Evolutionary conservation across 2,888 invertebrate genomes (phyloP).

Genomic region (Meteorus cinctellus): DNA sequence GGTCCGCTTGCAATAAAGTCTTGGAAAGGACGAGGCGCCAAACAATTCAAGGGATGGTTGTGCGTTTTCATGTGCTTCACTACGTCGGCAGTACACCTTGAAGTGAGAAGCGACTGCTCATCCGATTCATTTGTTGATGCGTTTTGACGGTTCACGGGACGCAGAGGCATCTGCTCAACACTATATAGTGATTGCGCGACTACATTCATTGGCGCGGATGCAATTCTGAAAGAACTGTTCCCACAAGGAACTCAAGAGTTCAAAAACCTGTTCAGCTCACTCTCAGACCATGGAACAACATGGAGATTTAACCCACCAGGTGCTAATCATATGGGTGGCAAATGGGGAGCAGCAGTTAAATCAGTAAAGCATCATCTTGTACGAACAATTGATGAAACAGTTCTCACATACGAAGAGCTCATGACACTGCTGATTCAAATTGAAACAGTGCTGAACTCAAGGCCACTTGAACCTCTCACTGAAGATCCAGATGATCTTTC

Average conservation of each 20-base stretch:
- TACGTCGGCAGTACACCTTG: constrained; percentile 52
- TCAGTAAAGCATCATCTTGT: not conserved
- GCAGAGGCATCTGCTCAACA: constrained; percentile 37
- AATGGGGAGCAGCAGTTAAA: no score
- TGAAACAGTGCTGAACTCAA: not conserved
- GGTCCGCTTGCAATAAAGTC: constrained; percentile 22
- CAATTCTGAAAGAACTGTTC: constrained; percentile 8
- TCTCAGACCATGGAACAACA: constrained; percentile 23
- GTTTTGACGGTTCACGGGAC: constrained; percentile 32
- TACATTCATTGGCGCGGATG: constrained; percentile 43
- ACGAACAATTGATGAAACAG: constrained; percentile 28
- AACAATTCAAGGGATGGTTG: constrained; percentile 30
- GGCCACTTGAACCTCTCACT: not conserved
- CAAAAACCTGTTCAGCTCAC: not conserved
- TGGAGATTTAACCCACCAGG: constrained; percentile 3
- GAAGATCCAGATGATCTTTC: not conserved
- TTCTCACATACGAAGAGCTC: constrained; percentile 26
- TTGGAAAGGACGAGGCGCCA: constrained; percentile 20
- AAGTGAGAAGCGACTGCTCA: constrained; percentile 38
- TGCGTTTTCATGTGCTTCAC: constrained; percentile 33
- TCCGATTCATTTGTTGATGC: constrained; percentile 41
- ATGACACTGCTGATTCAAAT: constrained; percentile 29
- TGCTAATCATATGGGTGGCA: no score
- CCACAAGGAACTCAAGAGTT: not conserved
- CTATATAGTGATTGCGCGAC: constrained; percentile 46